Evolutionary conservation across 2,113 vertebrate genomes (phyloP), one percentile per base, ranked within the genome.

Genomic region (Caloenas nicobarica): DNA sequence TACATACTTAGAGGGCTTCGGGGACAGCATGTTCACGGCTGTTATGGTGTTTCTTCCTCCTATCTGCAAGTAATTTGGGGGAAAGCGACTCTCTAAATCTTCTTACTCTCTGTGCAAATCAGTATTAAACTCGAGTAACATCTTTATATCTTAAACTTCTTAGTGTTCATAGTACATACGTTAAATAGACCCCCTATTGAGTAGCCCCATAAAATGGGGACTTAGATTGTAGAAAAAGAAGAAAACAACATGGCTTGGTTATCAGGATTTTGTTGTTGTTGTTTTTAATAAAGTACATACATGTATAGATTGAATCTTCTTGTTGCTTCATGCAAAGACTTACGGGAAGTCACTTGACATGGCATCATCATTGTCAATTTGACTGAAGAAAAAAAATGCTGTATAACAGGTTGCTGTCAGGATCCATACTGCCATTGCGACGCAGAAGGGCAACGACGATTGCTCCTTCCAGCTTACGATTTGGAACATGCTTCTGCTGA

Each of bases 121-220:
- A 74, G 6, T 5, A 36, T 46, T 78, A 50, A 88, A 77, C 6
- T 28, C 3, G 1, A 71, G 23, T 15, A 68, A 42, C 16, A 46
- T 25, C n/a, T 54, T 57, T 17, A 5, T 66, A 31, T 44, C 36
- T 78, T 58, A 24, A 85, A 50, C 5, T 86, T 19, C 26, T 54
- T 40, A 4, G 6, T 31, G 28, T 46, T 74, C 69, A 24, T 3
- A 1, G 38, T 3, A 17, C 5, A 8, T 3, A 16, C 0, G 1
- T 34, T 16, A 26, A 44, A 46, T 0, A 76, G 34, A 42, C 2
- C 7, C 4, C 21, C 7, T 29, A 5, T 0, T 8, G n/a, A 73
- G 46, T 15, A 83, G 38, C 29, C 36, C 44, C 62, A 29, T 29
- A 34, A 60, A 76, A 34, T 5, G 9, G 34, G 48, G 53, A 34